These are phyloP conservation scores for Aplysina aerophoba DNA, from an alignment of 37 sponge, comb jelly and placozoan species.

Conservation along the genomic window DNA sequence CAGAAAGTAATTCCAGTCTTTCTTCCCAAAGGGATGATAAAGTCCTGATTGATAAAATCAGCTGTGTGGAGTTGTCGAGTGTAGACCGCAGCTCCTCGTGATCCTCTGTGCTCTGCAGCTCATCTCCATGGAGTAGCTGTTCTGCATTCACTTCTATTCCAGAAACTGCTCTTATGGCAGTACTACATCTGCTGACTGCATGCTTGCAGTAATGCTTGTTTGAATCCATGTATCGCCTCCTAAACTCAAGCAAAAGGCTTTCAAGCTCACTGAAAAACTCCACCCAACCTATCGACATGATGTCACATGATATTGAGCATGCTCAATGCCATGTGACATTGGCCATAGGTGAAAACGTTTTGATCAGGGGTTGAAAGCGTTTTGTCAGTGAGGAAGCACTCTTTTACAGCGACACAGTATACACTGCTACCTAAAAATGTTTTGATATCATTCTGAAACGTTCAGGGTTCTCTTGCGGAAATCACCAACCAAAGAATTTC, in stretches of 20 bases:
- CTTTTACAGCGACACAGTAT: too few relatives aligned
- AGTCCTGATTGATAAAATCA: not conserved
- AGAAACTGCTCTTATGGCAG: conserved; percentile 19
- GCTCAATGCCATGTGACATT: too few relatives aligned
- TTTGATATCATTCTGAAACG: too few relatives aligned
- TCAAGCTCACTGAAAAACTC: not conserved
- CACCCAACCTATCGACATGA: too few relatives aligned
- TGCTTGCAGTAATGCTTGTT: not conserved
- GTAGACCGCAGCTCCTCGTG: not conserved
- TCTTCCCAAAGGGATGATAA: not conserved
- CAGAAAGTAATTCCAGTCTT: not conserved
- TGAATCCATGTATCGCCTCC: not conserved
- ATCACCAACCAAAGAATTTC: too few relatives aligned
- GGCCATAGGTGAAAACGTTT: too few relatives aligned
- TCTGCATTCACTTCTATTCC: conserved; percentile 12
- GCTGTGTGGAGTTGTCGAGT: not conserved
- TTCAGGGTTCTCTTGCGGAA: too few relatives aligned
- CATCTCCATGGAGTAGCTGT: not conserved
- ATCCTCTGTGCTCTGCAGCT: not conserved
- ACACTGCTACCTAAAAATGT: too few relatives aligned
- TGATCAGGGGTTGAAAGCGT: too few relatives aligned
- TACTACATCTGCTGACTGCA: conserved; percentile 11
- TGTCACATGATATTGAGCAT: too few relatives aligned
- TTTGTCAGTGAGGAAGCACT: too few relatives aligned
- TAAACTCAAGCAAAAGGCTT: conserved; percentile 10